Percentiles rank a stretch among this genome's conserved stretches.
Evolutionary conservation across 2,113 vertebrate genomes (phyloP).

Genomic region (Chrysochloris asiatica): DNA sequence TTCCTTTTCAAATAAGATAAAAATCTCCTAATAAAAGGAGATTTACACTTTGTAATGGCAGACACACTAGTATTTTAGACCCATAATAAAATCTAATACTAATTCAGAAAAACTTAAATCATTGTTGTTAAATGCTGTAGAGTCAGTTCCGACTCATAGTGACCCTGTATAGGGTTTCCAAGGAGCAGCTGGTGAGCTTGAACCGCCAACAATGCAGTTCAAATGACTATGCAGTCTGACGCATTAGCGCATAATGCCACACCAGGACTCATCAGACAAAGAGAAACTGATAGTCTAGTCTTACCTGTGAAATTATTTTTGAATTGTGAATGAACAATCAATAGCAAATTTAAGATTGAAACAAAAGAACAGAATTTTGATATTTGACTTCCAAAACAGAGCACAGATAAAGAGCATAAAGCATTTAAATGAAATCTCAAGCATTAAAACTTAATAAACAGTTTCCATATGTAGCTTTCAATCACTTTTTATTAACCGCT

Average conservation of each 20-base stretch:
- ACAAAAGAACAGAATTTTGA: slow-evolving; percentile 40
- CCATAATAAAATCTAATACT: slow-evolving; percentile 18
- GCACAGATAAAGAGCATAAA: slow-evolving; percentile 52
- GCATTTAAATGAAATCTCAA: slow-evolving; percentile 19
- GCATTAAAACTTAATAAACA: slow-evolving; percentile 32
- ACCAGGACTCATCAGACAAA: no score
- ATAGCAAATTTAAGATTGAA: slow-evolving; percentile 30
- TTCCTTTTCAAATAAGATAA: slow-evolving; percentile 52
- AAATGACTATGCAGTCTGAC: no score
- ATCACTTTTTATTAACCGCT: slow-evolving; percentile 93
- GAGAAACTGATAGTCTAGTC: background rate
- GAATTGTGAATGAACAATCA: slow-evolving; percentile 49
- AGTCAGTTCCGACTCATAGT: no score
- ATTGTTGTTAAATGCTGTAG: no score
- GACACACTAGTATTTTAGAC: background rate
- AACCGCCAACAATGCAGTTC: no score
- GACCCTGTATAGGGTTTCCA: no score
- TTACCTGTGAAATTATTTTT: slow-evolving; percentile 1
- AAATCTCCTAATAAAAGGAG: slow-evolving; percentile 25
- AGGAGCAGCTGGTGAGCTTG: no score
- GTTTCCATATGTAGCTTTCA: background rate
- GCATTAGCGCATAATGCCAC: no score
- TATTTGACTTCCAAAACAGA: background rate
- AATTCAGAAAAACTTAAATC: slow-evolving; percentile 39
- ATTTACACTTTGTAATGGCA: slow-evolving; percentile 27